Base-by-base conservation (phyloP, 1,140 invertebrate genomes). In the Procambarus clarkii region DNA sequence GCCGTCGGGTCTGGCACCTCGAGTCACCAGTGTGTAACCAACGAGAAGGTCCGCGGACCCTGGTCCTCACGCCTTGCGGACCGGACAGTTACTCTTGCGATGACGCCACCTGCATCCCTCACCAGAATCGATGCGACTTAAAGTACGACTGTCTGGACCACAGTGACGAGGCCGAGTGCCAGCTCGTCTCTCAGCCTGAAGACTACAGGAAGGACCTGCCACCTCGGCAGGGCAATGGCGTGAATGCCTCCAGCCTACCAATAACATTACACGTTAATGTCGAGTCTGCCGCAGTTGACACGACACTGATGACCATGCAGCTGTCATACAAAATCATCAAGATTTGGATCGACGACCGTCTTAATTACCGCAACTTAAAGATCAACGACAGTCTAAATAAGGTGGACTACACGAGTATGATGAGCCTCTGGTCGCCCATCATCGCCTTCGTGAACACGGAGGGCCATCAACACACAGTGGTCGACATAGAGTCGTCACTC, bases 101-200 rank as follows among this genome's bases (percentile, higher is more conserved):
- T 24, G 87, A 92, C 77, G 92, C 88, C 64, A 78, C 80, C 60
- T 92, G 92, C 83, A 80, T 92, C 18, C 77, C 87, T 7, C 64
- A 84, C n/a, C 74, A 74, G 50, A 71, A 77, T 64, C 81, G 92
- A 54, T 92, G 92, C 44, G 92, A 92, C 83, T 76, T 90, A 15
- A 92, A 92, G 46, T 92, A 86, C 69, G 92, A 92, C 87, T 92
- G 92, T 60, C 93, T 93, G 34, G 96, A 97, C 93, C 95, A 95
- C 82, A 96, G 96, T 74, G 97, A 98, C 95, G 97, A 98, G 95
- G 94, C 94, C 48, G 94, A 95, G 94, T 97, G 96, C 94, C 54
- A 92, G n/a, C 45, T 92, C 4, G 69, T 93, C 18, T 34, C 7
- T 11, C 46, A 82, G 54, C 88, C 88, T 1, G 34, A 21, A n/a